phyloP scores from a whole-genome alignment of 1,140 invertebrate species.

The Pantala flavescens region DNA sequence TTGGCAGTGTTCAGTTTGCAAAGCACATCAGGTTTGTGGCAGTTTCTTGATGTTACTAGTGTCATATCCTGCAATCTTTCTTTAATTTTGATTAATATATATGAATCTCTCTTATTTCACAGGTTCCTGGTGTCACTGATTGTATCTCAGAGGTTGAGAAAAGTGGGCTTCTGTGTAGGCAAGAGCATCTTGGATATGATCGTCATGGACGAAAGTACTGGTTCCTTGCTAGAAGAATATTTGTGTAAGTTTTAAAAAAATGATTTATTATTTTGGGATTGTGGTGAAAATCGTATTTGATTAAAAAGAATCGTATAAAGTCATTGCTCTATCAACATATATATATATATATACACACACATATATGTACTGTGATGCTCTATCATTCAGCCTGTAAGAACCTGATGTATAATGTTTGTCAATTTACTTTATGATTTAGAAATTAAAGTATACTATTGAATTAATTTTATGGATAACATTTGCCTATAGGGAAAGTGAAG shows the following conservation, averaged over 20 bases:
- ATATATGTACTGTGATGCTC: no score
- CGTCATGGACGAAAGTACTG: constrained; percentile 92
- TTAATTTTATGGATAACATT: constrained; percentile 8
- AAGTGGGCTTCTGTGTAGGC: constrained; percentile 77
- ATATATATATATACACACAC: no score
- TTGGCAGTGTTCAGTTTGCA: constrained; percentile 90
- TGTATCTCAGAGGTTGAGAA: constrained; percentile 86
- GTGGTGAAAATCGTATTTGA: no score
- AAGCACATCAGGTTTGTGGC: constrained; percentile 69
- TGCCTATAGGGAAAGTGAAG: constrained; percentile 64
- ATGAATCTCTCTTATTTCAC: constrained; percentile 19
- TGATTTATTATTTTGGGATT: constrained; percentile 4
- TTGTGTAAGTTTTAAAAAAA: constrained; percentile 62
- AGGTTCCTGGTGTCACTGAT: constrained; percentile 76
- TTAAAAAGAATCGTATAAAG: no score
- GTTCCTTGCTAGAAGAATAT: constrained; percentile 83
- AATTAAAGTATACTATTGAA: no score
- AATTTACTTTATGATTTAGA: no score
- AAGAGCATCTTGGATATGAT: constrained; percentile 89
- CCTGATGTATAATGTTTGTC: no score
- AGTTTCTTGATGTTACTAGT: not conserved
- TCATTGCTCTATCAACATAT: constrained; percentile 16
- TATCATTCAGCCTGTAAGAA: no score
- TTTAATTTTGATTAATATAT: not conserved
- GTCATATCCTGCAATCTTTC: not conserved